Evolutionary conservation across 2,797 vertebrate species (phyloP).

Genomic region (Danio albolineatus): DNA sequence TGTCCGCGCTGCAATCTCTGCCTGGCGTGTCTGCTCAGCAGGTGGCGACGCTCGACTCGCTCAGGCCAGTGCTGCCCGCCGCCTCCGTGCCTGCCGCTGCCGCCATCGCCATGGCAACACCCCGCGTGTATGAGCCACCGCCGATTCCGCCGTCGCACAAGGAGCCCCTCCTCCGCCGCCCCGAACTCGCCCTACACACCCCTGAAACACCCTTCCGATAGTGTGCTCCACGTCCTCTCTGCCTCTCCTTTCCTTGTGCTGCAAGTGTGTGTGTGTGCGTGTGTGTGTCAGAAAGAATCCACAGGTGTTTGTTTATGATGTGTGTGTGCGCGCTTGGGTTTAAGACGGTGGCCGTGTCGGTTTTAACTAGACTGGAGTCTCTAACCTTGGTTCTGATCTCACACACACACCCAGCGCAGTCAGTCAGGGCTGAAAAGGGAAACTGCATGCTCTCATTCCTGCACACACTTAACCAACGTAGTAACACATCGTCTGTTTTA

Average conservation of each 20-base stretch:
- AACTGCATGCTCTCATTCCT: slow-evolving; percentile 48
- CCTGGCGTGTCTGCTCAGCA: slow-evolving; percentile 66
- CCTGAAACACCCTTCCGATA: slow-evolving; percentile 87
- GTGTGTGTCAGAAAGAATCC: slow-evolving; percentile 48
- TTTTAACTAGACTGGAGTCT: slow-evolving; percentile 64
- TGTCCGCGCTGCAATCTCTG: slow-evolving; percentile 67
- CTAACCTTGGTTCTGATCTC: slow-evolving; percentile 75
- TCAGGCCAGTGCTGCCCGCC: slow-evolving; percentile 82
- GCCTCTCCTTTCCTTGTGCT: slow-evolving; percentile 61
- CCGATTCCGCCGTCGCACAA: slow-evolving; percentile 84
- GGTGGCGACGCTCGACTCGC: slow-evolving; percentile 78
- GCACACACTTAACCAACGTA: slow-evolving; percentile 38
- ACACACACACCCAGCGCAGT: slow-evolving; percentile 59
- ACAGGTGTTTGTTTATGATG: slow-evolving; percentile 50
- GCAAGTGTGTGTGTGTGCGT: slow-evolving; percentile 1
- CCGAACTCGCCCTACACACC: slow-evolving; percentile 87
- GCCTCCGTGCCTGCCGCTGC: slow-evolving; percentile 70
- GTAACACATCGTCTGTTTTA: slow-evolving; percentile 34
- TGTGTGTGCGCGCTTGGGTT: slow-evolving; percentile 49
- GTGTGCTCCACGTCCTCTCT: slow-evolving; percentile 68
- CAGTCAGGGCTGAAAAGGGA: slow-evolving; percentile 41
- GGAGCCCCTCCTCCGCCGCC: slow-evolving; percentile 86
- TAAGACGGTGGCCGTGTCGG: slow-evolving; percentile 55
- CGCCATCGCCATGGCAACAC: slow-evolving; percentile 77
- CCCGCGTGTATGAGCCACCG: slow-evolving; percentile 83